phyloP scores from a whole-genome alignment of 1,140 invertebrate species.

The Ruditapes philippinarum region DNA sequence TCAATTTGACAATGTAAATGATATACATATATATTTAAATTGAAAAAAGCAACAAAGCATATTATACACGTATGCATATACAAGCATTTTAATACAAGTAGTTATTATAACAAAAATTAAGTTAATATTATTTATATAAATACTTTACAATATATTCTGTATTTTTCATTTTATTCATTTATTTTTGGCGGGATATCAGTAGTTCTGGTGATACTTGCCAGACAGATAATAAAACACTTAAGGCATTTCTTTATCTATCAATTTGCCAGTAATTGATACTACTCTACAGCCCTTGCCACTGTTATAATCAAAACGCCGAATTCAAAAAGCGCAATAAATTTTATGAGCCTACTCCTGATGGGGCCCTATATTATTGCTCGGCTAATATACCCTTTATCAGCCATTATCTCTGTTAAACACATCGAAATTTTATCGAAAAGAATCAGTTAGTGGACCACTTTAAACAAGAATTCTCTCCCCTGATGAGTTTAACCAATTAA shows the following conservation, averaged over 20 bases:
- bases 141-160: no score
- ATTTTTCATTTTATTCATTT: no score
- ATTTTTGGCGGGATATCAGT: not conserved
- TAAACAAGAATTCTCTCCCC: not conserved
- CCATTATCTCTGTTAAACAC: constrained; percentile 41
- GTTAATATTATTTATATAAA: no score
- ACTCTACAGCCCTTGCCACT: constrained; percentile 18
- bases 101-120: no score
- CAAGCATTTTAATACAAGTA: no score
- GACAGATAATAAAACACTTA: constrained; percentile 47
- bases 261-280: constrained; percentile 58
- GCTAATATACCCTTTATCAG: constrained; percentile 32
- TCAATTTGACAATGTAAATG: no score
- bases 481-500: not conserved
- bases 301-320: constrained; percentile 40
- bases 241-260: constrained; percentile 36
- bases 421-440: not conserved
- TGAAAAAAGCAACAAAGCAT: no score
- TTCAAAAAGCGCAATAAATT: constrained; percentile 58
- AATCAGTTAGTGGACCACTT: constrained; percentile 17
- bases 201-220: not conserved
- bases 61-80: no score
- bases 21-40: no score
- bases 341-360: constrained; percentile 21
- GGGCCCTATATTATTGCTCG: not conserved